Evolutionary conservation across 2,113 vertebrate genomes (phyloP).

Genomic region (Cyanoramphus novaezelandiae): DNA sequence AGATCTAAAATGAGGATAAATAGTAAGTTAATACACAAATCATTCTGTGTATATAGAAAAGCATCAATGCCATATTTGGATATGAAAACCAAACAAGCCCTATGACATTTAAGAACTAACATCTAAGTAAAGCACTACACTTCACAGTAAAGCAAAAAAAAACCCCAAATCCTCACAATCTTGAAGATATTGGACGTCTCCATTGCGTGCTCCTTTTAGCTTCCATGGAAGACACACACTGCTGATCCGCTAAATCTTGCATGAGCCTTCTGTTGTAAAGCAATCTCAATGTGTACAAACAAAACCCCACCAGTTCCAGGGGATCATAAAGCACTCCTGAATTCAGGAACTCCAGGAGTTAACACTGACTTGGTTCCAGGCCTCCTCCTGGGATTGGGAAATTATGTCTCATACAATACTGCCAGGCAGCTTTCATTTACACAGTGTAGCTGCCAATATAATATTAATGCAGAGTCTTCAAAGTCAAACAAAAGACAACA

Average conservation of each 20-base stretch:
- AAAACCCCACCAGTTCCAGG: rapidly evolving
- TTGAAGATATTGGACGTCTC: not conserved
- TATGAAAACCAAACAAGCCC: not conserved
- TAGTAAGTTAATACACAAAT: not conserved
- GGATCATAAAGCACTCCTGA: not conserved
- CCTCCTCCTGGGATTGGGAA: not conserved
- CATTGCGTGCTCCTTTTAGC: not conserved
- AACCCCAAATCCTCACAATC: not conserved
- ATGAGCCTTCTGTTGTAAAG: not conserved
- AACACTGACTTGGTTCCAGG: not conserved
- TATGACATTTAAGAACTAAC: not conserved
- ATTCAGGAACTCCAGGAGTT: not conserved
- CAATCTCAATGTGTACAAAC: not conserved
- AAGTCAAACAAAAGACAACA: not conserved
- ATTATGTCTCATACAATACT: not conserved
- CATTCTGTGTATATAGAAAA: not conserved
- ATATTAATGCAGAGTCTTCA: not conserved
- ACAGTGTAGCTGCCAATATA: not conserved
- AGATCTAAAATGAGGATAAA: not conserved
- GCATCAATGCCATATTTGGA: not conserved
- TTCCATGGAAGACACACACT: not conserved
- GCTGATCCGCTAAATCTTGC: not conserved
- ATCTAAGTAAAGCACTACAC: not conserved
- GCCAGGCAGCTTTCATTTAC: not conserved
- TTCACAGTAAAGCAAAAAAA: not conserved